Conservation (phyloP, 2,888 invertebrate genomes). For the Eledona agricola region DNA sequence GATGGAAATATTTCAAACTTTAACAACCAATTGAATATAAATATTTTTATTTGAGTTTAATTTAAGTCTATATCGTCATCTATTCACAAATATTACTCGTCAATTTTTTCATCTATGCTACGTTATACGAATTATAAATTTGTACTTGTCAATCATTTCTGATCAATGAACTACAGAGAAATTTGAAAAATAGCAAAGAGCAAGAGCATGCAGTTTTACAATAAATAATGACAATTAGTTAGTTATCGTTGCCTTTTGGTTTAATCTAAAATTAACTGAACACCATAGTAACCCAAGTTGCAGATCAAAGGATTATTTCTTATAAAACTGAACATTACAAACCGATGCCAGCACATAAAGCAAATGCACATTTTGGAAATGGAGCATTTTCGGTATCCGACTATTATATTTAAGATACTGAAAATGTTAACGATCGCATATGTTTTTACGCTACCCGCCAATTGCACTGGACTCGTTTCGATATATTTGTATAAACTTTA, state of each 20-base stretch:
- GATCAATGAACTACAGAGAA: constrained; percentile 48
- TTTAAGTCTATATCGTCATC: constrained; percentile 41
- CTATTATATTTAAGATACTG: constrained; percentile 35
- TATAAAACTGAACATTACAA: constrained; percentile 36
- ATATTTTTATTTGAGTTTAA: constrained; percentile 38
- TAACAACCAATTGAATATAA: constrained; percentile 42
- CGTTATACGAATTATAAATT: constrained; percentile 45
- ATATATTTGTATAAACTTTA: constrained; percentile 15
- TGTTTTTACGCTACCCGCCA: constrained; percentile 14
- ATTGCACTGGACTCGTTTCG: constrained; percentile 24
- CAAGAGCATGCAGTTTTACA: constrained; percentile 50
- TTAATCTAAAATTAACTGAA: constrained; percentile 41
- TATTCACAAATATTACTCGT: constrained; percentile 47
- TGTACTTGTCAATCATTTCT: constrained; percentile 53
- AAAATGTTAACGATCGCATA: constrained; percentile 28
- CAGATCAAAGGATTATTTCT: constrained; percentile 14
- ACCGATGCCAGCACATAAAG: constrained; percentile 49
- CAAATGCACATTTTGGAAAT: constrained; percentile 41
- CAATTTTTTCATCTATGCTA: constrained; percentile 37
- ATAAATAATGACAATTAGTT: constrained; percentile 40
- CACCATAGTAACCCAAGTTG: constrained; percentile 40
- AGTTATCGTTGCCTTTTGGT: constrained; percentile 46
- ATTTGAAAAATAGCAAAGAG: constrained; percentile 42
- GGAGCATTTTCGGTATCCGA: constrained; percentile 41
- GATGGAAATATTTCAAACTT: constrained; percentile 45